Evolutionary conservation across 2,797 vertebrate species (phyloP), one percentile per base, ranked within the genome.

Genomic region (Platyrinchus mystaceus): DNA sequence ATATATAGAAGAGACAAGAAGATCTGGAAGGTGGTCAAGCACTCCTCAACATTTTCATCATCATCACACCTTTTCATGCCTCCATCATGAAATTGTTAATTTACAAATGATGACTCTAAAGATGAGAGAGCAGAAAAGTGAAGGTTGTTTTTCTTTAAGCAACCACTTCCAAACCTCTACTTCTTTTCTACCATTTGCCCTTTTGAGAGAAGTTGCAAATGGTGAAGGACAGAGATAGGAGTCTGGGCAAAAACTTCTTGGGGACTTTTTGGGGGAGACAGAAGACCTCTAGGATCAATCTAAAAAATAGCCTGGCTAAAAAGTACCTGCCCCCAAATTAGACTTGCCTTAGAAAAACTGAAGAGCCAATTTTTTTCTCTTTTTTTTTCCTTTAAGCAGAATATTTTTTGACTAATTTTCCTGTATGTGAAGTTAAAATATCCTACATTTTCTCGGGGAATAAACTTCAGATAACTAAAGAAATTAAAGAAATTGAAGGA

Each of bases 111-210:
- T 53, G 34, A 84, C 20, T 90, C 28, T 26, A 63, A 84, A 91
- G 67, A 76, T 68, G 73, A 78, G 28, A 66, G 53, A 95, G 43
- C 12, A n/a, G 73, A 87, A 95, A 91, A 59, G 66, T 64, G 69
- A 92, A 66, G 36, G 59, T 49, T 52, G 27, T 82, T 82, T 87
- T 89, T 87, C 89, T 85, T 76, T 52, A 62, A 94, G 79, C n/a
- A 75, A 24, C 3, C 14, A 50, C n/a, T 83, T 94, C 60, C 52
- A 92, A 92, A 69, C 34, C 23, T 81, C 19, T 13, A 36, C 30
- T 58, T 83, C 58, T 46, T 85, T 83, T 66, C 55, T 81, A 49
- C 32, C 53, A 49, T 92, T 91, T 86, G 67, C 14, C 32, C 36
- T 60, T 73, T 76, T 26, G 41, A 89, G 15, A 81, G 43, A 88